Conservation (phyloP, 37 sponge, comb jelly and placozoan species). For the Beroe ovata region DNA sequence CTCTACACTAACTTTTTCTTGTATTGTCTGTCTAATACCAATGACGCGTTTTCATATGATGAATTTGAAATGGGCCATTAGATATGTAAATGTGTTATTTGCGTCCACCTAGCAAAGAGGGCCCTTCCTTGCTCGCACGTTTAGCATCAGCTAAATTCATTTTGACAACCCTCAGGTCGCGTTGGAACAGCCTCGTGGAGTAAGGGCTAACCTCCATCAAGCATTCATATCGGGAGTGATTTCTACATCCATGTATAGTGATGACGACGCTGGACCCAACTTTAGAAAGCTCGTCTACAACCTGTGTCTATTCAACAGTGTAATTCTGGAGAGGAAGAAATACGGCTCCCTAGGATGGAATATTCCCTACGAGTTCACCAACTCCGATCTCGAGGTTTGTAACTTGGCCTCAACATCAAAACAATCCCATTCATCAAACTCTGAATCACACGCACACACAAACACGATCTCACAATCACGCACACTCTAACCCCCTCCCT, state of each 20-base stretch:
- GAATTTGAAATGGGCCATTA: too few species aligned
- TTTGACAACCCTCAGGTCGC: constrained; percentile 68
- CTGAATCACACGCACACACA: too few species aligned
- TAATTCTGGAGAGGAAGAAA: constrained; percentile 98
- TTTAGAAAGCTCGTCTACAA: constrained; percentile 87
- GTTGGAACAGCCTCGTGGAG: constrained; percentile 71
- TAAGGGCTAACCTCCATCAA: constrained; percentile 72
- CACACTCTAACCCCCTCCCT: neutral
- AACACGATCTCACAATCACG: too few species aligned
- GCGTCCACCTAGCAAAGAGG: too few species aligned
- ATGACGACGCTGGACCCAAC: constrained; percentile 54
- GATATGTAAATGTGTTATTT: too few species aligned
- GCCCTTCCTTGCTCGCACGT: too few species aligned
- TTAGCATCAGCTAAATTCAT: too few species aligned
- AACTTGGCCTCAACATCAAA: too few species aligned
- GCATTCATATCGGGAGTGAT: constrained; percentile 67
- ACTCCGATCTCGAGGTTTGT: constrained; percentile 84
- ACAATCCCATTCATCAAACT: too few species aligned
- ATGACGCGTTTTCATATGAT: too few species aligned
- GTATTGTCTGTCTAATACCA: too few species aligned
- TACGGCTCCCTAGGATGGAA: constrained; percentile 99
- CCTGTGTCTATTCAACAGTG: constrained; percentile 94
- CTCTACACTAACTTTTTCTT: too few species aligned
- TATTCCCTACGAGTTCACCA: constrained; percentile 97
- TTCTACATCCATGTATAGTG: neutral